Evolutionary conservation across 2,888 invertebrate species (phyloP), one percentile per base, ranked within the genome.

Genomic region (Amiota minor): DNA sequence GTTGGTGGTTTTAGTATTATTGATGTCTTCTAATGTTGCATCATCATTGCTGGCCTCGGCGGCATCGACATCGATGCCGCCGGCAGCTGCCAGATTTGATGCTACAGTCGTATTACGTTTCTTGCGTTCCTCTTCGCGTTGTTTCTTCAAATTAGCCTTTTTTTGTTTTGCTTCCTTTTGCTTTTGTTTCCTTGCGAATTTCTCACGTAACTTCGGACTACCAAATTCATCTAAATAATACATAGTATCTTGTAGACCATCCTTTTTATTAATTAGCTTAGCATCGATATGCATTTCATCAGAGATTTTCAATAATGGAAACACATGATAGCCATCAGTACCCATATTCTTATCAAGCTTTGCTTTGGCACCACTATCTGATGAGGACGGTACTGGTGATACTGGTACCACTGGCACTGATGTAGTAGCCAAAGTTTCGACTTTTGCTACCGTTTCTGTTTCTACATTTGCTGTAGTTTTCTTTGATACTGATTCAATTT

Each of bases 151-250:
- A 73, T 84, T 71, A 59, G 84, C 84, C 78, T 87, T 87, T 59
- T 81, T 82, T 76, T 86, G 85, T 67, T 86, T 88, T 76, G 83
- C 81, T 76, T 83, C 82, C n/a, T 85, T 87, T 61, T 85, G 84
- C 64, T 87, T 86, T 73, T 89, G 85, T 76, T 89, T 89, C 16
- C 87, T 83, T 6, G 86, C 88, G 68, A 87, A 89, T 77, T 89
- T 89, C 74, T 89, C 88, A 9, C 89, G 84, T 75, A 90, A 76
- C 72, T 89, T 88, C 4, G 90, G 90, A 77, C 89, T 90, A 9
- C 90, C 90, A 62, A 89, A 89, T 74, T 90, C 90, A 72, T 90
- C 89, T 75, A 90, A 82, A 81, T 88, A 90, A 77, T 89, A 90
- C 87, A 89, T 89, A 61, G 89, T 88, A 70, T 90, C 89, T 74